Evolutionary conservation across 2,888 invertebrate species (phyloP), one percentile per base, ranked within the genome.

Genomic region (Rhamphomyia laevipes): DNA sequence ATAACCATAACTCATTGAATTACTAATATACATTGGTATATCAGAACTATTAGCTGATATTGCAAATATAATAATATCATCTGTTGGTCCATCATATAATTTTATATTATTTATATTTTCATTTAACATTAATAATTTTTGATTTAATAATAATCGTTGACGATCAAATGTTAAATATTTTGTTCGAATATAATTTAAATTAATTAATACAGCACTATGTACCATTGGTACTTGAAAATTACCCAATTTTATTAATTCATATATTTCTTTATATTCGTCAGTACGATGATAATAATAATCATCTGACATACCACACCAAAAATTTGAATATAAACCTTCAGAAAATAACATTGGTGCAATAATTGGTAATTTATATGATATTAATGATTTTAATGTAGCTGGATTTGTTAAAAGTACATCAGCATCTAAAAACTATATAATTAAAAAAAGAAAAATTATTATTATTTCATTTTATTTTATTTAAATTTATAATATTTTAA

Each of bases 21-120:
- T 96, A 62, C 90, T 86, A 13, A 96, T 67, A 63, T 82, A 73
- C 66, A 91, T 71, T 6, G 79, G 71, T 45, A 86, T 70, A 47
- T 72, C 77, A 54, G 80, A 77, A 52, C 72, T 73, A 61, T 80
- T 82, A 1, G 92, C 90, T 43, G 86, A 85, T 11, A 86, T 67
- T 4, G 95, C 94, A 72, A 97, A 94, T 1, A 84, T 78, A 55
- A 96, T 93, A 45, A 96, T 90, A 65, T 97, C 96, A 71, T 97
- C 95, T 1, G 78, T 73, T 0, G 92, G 87, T 1, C 92, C 90
- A 47, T 77, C 67, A 58, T 85, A 89, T 0, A 84, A 59, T 2
- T 74, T 66, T 33, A 15, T 16, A 11, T 12, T 27, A 27, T 30
- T n/a, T n/a, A 13, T 4, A 18, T 12, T 40, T 15, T 13, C 10